These are phyloP conservation scores for Python bivittatus DNA, from an alignment of 2,113 vertebrate genomes.

Conservation along the genomic window DNA sequence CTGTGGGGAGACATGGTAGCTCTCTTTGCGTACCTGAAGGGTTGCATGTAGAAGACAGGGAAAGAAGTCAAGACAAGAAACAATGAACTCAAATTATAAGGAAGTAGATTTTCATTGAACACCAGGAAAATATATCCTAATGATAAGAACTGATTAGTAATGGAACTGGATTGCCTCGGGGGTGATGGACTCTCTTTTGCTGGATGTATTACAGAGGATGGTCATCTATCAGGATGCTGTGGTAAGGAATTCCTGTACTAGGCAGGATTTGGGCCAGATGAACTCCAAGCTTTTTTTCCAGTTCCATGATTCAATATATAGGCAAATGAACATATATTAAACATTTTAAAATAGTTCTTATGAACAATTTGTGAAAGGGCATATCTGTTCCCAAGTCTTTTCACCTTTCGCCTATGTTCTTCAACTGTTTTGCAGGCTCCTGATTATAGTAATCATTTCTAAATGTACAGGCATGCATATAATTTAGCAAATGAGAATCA, in stretches of 20 bases:
- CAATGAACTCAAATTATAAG: background rate
- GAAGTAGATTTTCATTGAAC: background rate
- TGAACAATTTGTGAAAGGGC: background rate
- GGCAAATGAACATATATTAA: background rate
- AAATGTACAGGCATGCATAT: background rate
- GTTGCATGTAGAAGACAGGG: background rate
- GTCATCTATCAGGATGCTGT: background rate
- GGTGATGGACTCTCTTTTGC: background rate
- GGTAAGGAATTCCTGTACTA: background rate
- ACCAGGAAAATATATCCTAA: background rate
- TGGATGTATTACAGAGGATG: background rate
- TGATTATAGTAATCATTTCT: background rate
- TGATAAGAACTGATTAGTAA: background rate
- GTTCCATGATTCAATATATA: background rate
- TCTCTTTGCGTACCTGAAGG: background rate
- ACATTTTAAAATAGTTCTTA: background rate
- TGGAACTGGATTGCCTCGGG: background rate
- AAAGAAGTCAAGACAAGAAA: background rate
- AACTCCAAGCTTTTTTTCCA: background rate
- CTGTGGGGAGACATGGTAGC: background rate
- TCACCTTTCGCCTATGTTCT: background rate
- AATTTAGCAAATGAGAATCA: background rate
- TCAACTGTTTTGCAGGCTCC: background rate
- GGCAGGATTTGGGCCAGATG: background rate
- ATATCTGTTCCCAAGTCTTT: background rate